Base-by-base conservation (phyloP, 2,888 invertebrate species). In the Caenorhabditis sp. region DNA sequence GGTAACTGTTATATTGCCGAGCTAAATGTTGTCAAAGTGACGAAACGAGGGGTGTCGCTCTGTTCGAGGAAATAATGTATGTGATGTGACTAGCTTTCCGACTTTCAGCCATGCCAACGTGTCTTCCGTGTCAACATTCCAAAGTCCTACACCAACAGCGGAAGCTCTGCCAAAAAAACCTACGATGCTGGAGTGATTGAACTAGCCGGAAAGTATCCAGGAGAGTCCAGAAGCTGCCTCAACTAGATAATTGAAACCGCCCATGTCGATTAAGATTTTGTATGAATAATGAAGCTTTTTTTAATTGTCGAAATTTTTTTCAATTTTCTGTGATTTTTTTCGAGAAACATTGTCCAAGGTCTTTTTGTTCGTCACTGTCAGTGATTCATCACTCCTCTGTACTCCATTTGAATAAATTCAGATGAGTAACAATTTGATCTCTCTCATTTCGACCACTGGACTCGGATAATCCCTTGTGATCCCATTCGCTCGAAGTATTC, bases 41-140 rank as follows among this genome's bases (percentile, higher is more conserved):
- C n/a, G n/a, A n/a, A n/a, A n/a, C n/a, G n/a, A n/a, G n/a, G n/a
- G n/a, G n/a, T n/a, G n/a, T n/a, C n/a, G n/a, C n/a, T n/a, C n/a
- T n/a, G n/a, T n/a, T n/a, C n/a, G n/a, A n/a, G n/a, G n/a, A n/a
- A n/a, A n/a, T n/a, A n/a, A n/a, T n/a, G n/a, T n/a, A n/a, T n/a
- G n/a, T n/a, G 1, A 47, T n/a, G 47, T 49, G 19, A 47, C 10
- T n/a, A 22, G 5, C 14, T 0, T 31, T 31, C 31, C 22, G 38
- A 61, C 22, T 66, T 86, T 24, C 74, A 88, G 88, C 87, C 87
- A 31, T 87, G 88, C 75, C 84, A 84, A 74, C 82, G 88, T n/a
- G 83, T 86, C n/a, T 68, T 85, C 54, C 84, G 87, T 26, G 80
- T 88, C 82, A 84, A 85, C 68, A 80, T 88, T 69, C 88, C 88